Evolutionary conservation across 2,888 invertebrate genomes (phyloP).

Genomic region (Ophion ventricosus): DNA sequence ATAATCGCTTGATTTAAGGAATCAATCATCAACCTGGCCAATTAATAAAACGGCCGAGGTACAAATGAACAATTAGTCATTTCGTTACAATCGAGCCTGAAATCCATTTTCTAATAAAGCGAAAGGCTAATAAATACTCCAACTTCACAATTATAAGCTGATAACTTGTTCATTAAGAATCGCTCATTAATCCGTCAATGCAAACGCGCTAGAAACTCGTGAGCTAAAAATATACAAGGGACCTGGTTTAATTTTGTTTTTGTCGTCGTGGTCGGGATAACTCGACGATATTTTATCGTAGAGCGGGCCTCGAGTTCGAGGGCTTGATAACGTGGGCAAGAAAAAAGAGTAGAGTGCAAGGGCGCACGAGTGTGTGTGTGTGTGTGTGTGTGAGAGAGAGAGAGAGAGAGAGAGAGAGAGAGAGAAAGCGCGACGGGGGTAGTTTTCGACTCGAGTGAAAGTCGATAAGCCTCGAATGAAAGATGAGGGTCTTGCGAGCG

Average conservation of each 20-base stretch:
- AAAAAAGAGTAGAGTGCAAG: slow-evolving; percentile 46
- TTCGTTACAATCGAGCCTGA: not conserved
- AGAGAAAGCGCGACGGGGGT: slow-evolving; percentile 44
- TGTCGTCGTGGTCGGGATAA: slow-evolving; percentile 43
- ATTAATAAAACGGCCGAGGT: not conserved
- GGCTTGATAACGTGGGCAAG: slow-evolving; percentile 59
- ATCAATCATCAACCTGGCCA: not conserved
- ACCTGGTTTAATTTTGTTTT: slow-evolving; percentile 37
- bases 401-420: slow-evolving; percentile 25
- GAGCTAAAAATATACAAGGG: not conserved
- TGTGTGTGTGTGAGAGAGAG: too few species aligned
- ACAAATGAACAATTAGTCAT: not conserved
- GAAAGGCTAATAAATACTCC: not conserved
- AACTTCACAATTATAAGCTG: not conserved
- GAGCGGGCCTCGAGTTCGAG: slow-evolving; percentile 55
- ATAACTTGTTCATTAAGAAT: not conserved
- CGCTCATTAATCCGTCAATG: not conserved
- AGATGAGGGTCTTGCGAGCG: slow-evolving; percentile 65
- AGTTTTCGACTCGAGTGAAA: slow-evolving; percentile 68
- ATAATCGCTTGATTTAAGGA: not conserved
- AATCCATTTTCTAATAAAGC: not conserved
- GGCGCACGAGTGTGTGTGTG: slow-evolving; percentile 44
- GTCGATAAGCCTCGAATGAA: slow-evolving; percentile 68
- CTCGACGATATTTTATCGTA: slow-evolving; percentile 44
- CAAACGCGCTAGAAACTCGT: not conserved